Percentiles rank a stretch among this genome's conserved stretches.
phyloP scores from a whole-genome alignment of 1,140 invertebrate genomes.

The Drosophila dunni region DNA sequence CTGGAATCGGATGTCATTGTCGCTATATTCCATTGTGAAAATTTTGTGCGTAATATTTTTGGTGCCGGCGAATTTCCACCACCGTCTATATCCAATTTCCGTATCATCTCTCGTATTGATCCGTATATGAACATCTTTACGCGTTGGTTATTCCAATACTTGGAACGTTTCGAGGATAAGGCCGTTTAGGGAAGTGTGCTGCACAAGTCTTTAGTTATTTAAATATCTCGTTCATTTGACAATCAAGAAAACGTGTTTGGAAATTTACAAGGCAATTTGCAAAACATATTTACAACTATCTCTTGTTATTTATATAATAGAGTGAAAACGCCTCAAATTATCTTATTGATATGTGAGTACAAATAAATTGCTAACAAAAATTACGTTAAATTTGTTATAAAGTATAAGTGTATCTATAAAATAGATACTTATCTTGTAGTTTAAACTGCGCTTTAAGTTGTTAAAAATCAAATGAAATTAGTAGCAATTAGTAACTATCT shows the following conservation, averaged over 20 bases:
- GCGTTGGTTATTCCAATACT: constrained; percentile 60
- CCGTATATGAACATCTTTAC: constrained; percentile 64
- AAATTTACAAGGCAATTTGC: background rate
- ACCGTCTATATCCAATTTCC: constrained; percentile 46
- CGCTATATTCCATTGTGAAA: constrained; percentile 72
- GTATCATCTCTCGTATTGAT: constrained; percentile 61
- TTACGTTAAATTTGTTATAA: too few species aligned
- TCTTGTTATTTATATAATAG: background rate
- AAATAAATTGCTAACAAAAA: background rate
- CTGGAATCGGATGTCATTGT: constrained; percentile 61
- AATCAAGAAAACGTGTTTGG: background rate
- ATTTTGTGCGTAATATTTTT: constrained; percentile 64
- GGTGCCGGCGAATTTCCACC: constrained; percentile 53
- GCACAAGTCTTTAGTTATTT: constrained; percentile 1
- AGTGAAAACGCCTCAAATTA: background rate
- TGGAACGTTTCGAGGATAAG: constrained; percentile 50
- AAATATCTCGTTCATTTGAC: constrained; percentile 2
- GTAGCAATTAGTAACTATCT: too few species aligned
- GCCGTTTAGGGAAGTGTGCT: background rate
- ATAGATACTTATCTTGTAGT: too few species aligned
- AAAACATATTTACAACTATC: background rate
- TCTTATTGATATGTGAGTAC: background rate
- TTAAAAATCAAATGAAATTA: too few species aligned
- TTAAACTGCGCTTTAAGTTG: too few species aligned
- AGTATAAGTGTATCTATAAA: too few species aligned